Conservation (phyloP, 2,113 vertebrate species). For the Xiphophorus hellerii region DNA sequence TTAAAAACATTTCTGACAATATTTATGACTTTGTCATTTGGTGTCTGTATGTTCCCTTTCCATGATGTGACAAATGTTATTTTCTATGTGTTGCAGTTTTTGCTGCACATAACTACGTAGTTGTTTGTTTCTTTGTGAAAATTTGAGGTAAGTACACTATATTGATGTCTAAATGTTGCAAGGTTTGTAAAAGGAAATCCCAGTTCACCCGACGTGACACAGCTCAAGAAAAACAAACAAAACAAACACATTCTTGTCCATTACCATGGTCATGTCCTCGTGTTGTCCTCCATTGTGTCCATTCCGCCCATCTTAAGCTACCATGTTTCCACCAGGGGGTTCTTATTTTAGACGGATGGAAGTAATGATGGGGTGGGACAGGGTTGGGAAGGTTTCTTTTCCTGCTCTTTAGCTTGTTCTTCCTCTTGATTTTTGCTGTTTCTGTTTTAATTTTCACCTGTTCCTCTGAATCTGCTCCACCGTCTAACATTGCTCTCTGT, state of each 20-base stretch:
- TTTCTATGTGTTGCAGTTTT: slow-evolving; percentile 6
- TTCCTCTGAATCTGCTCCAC: slow-evolving; percentile 53
- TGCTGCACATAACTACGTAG: slow-evolving; percentile 27
- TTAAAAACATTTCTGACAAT: background rate
- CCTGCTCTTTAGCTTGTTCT: slow-evolving; percentile 39
- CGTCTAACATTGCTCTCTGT: slow-evolving; percentile 53
- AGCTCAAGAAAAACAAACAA: slow-evolving; percentile 26
- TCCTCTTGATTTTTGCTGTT: slow-evolving; percentile 58
- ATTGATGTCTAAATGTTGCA: slow-evolving; percentile 15
- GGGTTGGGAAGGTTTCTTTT: slow-evolving; percentile 42
- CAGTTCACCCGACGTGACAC: slow-evolving; percentile 7
- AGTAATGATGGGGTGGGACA: slow-evolving; percentile 21
- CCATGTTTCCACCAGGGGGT: slow-evolving; percentile 58
- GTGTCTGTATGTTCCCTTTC: slow-evolving; percentile 3
- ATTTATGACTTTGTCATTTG: background rate
- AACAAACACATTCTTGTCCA: slow-evolving; percentile 45
- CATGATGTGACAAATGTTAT: slow-evolving; percentile 12
- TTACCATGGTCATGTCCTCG: slow-evolving; percentile 41
- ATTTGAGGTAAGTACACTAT: slow-evolving; percentile 61
- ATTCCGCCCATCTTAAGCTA: slow-evolving; percentile 60
- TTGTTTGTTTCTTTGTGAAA: slow-evolving; percentile 40
- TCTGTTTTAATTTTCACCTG: slow-evolving; percentile 64
- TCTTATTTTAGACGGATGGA: background rate
- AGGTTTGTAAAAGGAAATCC: slow-evolving; percentile 24
- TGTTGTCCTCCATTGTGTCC: slow-evolving; percentile 36